Base-by-base conservation (phyloP, 2,888 invertebrate species). In the Platypus cylindrus region DNA sequence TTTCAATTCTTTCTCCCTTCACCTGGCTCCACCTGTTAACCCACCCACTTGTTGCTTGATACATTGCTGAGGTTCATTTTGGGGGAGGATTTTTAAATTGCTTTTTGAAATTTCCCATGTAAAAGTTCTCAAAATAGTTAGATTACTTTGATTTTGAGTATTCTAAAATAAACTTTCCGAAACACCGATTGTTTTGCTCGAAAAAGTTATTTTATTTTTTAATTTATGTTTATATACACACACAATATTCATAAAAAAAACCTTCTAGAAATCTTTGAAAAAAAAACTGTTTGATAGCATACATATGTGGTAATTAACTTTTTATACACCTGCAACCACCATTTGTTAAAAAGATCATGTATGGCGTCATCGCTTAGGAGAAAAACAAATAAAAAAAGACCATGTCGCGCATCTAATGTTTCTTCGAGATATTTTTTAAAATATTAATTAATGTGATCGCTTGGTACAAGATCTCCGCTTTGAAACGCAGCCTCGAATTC, bases 381-480 rank as follows among this genome's bases (percentile, higher is more conserved):
- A 5, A 12, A 3, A 5, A n/a, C 14, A 29, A 33, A 33, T n/a
- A 39, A 32, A 39, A 39, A 36, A 29, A 32, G 23, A 15, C 31
- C 32, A 35, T 27, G 13, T 27, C 27, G 24, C 16, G 17, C 32
- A 33, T 38, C 32, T 41, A 20, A 38, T 38, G 32, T 41, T 36
- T 41, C 41, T 38, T 38, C 38, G 27, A 38, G 34, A 23, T 30
- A 35, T 36, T 41, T 38, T 33, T 38, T 33, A 22, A n/a, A n/a
- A n/a, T 30, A 30, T 30, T 37, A 38, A 36, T 41, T 38, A 36
- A 38, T 38, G 36, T 34, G 34, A 35, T 16, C 38, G 41, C 41
- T 36, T 41, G 38, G 33, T 33, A 36, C 38, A 33, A 33, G 35
- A 41, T 38, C 38, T 41, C 38, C 37, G 27, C 36, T 41, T 38